Evolutionary conservation across 2,797 vertebrate species (phyloP).

Genomic region (Parauchenoglanis ngamensis): DNA sequence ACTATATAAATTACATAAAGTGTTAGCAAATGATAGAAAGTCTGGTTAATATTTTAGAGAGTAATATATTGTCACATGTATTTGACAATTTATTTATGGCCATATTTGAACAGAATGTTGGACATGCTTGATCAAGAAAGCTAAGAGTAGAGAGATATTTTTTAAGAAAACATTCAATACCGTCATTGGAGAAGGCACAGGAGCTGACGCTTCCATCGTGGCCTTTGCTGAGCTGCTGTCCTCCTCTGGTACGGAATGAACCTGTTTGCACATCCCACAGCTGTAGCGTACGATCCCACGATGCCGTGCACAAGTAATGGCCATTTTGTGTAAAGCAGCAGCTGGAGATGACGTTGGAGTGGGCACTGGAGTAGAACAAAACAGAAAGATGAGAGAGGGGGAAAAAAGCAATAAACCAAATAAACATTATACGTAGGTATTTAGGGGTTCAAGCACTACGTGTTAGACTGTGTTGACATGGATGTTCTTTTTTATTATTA

Average conservation of each 20-base stretch:
- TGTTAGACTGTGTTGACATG: neutral
- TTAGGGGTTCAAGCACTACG: neutral
- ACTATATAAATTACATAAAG: neutral
- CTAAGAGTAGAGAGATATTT: neutral
- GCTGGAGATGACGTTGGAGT: constrained; percentile 73
- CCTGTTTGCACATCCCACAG: constrained; percentile 77
- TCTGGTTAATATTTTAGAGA: neutral
- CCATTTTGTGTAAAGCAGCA: constrained; percentile 78
- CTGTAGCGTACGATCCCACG: constrained; percentile 80
- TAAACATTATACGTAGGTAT: neutral
- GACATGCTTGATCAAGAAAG: neutral
- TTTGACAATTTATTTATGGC: neutral
- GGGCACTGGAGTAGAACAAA: constrained; percentile 66
- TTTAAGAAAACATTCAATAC: constrained; percentile 52
- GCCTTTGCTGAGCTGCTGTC: constrained; percentile 63
- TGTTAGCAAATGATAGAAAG: neutral
- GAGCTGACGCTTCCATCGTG: constrained; percentile 76
- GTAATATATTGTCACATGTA: neutral
- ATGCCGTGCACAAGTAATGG: constrained; percentile 77
- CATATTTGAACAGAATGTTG: neutral
- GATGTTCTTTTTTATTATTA: neutral
- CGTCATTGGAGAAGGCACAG: constrained; percentile 75
- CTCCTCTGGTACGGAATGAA: constrained; percentile 66
- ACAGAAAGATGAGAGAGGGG: neutral
- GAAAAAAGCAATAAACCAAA: neutral